Conservation (phyloP, 30 jellyfish, hydroid and myxozoan genomes). For the Aurelia sp. region DNA sequence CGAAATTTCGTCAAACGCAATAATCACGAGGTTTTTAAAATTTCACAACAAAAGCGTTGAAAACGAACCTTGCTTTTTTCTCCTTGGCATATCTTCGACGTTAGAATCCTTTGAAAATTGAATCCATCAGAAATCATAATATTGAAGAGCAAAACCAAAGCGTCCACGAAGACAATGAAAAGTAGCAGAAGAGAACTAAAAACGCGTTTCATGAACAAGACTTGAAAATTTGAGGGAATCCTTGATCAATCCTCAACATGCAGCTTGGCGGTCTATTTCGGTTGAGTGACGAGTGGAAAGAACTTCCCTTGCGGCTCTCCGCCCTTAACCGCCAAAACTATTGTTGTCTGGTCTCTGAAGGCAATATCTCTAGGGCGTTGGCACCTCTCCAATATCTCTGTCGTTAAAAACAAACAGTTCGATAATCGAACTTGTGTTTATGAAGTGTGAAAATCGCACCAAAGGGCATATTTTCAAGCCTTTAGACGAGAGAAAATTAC, state of each 20-base stretch:
- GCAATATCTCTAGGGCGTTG: neutral
- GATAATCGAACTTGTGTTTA: too few relatives aligned
- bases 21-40: constrained; percentile 69
- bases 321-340: constrained; percentile 40
- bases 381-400: neutral
- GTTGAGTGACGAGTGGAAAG: constrained; percentile 66
- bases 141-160: constrained; percentile 16
- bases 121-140: constrained; percentile 54
- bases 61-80: constrained; percentile 76
- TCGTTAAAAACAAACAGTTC: too few relatives aligned
- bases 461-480: too few relatives aligned
- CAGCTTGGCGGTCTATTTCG: constrained; percentile 72
- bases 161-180: neutral
- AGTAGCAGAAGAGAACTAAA: constrained; percentile 11
- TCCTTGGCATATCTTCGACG: constrained; percentile 65
- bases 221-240: constrained; percentile 56
- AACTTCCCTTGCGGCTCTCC: constrained; percentile 28
- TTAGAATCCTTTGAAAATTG: neutral
- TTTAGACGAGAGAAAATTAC: too few relatives aligned
- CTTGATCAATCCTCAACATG: constrained; percentile 33
- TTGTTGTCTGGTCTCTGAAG: neutral
- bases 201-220: constrained; percentile 5
- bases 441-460: too few relatives aligned
- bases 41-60: constrained; percentile 36
- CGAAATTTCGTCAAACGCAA: neutral